Evolutionary conservation across 2,113 vertebrate species (phyloP).

Genomic region (Stegostoma tigrinum): DNA sequence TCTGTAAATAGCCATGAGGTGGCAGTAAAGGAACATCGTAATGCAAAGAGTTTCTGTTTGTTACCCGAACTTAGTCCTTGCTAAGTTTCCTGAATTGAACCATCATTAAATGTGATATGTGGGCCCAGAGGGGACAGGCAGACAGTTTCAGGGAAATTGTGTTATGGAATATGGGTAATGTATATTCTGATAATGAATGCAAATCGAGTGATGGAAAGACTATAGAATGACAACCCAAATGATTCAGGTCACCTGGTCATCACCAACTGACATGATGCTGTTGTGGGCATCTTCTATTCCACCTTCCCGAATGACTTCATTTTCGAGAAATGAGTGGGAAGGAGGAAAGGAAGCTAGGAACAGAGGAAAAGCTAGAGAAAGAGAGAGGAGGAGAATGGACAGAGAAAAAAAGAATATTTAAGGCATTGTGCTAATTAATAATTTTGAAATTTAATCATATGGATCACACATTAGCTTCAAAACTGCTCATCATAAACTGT

Average conservation of each 20-base stretch:
- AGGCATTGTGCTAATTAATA: not conserved
- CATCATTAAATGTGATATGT: slow-evolving; percentile 19
- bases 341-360: not conserved
- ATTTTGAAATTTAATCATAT: not conserved
- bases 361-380: not conserved
- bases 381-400: not conserved
- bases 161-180: slow-evolving; percentile 27
- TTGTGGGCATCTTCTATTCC: not conserved
- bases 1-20: not conserved
- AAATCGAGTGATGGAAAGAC: not conserved
- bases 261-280: not conserved
- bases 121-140: slow-evolving; percentile 7
- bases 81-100: not conserved
- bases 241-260: not conserved
- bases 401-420: not conserved
- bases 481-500: too few species aligned
- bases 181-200: slow-evolving; percentile 28
- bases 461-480: not conserved
- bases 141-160: slow-evolving; percentile 22
- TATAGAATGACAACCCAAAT: not conserved
- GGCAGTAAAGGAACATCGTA: slow-evolving; percentile 6
- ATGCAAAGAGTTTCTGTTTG: not conserved
- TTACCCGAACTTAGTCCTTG: not conserved
- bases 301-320: not conserved
- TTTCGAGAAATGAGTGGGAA: not conserved